A percentile compares a stretch with the other conserved stretches of the same genome.
These are phyloP conservation scores for Paramacrobiotus metropolitanus DNA, from an alignment of 1,140 invertebrate genomes.

Conservation along the genomic window DNA sequence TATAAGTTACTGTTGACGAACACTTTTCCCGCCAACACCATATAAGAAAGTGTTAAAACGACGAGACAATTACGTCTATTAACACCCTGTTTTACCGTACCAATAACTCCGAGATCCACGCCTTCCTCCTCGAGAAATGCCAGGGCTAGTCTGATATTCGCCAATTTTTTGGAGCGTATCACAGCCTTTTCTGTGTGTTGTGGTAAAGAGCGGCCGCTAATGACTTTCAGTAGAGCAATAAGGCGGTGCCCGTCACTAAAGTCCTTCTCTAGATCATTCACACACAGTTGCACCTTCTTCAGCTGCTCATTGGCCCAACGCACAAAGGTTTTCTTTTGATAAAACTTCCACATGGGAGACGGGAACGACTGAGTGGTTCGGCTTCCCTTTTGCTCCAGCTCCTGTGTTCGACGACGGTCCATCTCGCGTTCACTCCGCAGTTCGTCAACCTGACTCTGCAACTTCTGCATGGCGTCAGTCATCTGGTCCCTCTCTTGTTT, in stretches of 20 bases:
- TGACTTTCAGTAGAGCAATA: conserved; percentile 57
- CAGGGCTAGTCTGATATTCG: conserved; percentile 71
- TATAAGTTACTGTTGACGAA: background rate
- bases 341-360: conserved; percentile 62
- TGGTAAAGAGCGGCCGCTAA: conserved; percentile 53
- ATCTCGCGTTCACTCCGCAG: too few relatives aligned
- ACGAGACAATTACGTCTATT: too few relatives aligned
- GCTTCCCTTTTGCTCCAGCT: too few relatives aligned
- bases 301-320: conserved; percentile 82
- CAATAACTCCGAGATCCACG: conserved; percentile 77
- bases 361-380: background rate
- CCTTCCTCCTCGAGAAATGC: conserved; percentile 63
- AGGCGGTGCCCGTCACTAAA: conserved; percentile 59
- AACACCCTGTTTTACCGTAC: conserved; percentile 33
- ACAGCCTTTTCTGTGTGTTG: conserved; percentile 64
- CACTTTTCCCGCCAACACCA: too few relatives aligned
- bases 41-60: too few relatives aligned
- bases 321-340: conserved; percentile 84
- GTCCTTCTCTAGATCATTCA: conserved; percentile 49
- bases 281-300: conserved; percentile 42
- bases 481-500: too few relatives aligned
- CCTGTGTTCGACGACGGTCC: too few relatives aligned
- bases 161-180: conserved; percentile 52
- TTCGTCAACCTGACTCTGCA: too few relatives aligned
- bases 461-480: too few relatives aligned